Conservation (phyloP, 2,113 vertebrate species). For the Grallaria varia region DNA sequence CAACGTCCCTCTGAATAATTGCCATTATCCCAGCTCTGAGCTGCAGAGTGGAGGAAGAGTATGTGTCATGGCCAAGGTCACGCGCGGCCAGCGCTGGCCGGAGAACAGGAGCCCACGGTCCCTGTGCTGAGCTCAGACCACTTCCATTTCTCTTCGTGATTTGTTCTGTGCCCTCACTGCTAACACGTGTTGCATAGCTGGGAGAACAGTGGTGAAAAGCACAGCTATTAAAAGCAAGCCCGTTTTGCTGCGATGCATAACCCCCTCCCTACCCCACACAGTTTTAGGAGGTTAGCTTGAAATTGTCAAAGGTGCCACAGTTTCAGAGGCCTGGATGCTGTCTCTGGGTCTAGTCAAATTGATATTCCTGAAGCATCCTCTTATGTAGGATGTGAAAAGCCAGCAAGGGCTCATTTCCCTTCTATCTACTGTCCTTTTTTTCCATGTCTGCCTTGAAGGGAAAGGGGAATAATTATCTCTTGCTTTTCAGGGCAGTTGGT, state of each 20-base stretch:
- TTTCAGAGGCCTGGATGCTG: slow-evolving; percentile 37
- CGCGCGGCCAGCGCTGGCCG: background rate
- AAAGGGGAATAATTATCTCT: slow-evolving; percentile 22
- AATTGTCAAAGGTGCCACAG: slow-evolving; percentile 30
- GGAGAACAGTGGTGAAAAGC: slow-evolving; percentile 12
- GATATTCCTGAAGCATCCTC: slow-evolving; percentile 47
- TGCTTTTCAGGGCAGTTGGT: background rate
- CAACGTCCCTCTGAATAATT: background rate
- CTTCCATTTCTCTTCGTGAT: background rate
- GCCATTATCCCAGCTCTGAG: background rate
- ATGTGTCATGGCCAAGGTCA: background rate
- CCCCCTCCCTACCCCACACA: slow-evolving; percentile 17
- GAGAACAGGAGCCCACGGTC: background rate
- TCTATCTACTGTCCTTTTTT: slow-evolving; percentile 17
- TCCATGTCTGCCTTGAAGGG: background rate
- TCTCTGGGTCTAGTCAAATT: slow-evolving; percentile 30
- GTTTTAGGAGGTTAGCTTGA: slow-evolving; percentile 45
- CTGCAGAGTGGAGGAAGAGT: background rate
- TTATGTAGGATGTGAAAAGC: slow-evolving; percentile 49
- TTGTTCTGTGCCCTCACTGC: background rate
- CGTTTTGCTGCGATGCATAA: background rate
- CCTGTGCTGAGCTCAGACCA: background rate
- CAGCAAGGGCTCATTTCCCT: slow-evolving; percentile 40
- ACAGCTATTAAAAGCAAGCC: slow-evolving; percentile 48
- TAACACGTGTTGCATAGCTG: slow-evolving; percentile 16